These are phyloP conservation scores for Gopherus flavomarginatus DNA, from an alignment of 2,113 vertebrate genomes.

Conservation along the genomic window DNA sequence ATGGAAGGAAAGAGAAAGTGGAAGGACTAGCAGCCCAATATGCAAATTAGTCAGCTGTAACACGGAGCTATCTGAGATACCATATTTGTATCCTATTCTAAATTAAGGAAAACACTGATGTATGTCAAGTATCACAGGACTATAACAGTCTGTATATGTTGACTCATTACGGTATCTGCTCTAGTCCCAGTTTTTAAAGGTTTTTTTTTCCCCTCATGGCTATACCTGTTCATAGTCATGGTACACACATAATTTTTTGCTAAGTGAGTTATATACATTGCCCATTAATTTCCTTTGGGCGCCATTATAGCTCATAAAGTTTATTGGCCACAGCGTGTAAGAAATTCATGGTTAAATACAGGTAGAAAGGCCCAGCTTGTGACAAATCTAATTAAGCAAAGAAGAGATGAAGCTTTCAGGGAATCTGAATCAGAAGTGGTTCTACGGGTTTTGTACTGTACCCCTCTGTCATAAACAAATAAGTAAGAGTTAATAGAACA, in stretches of 20 bases:
- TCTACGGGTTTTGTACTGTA: background rate
- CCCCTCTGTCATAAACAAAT: background rate
- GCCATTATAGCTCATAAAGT: background rate
- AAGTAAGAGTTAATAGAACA: too few species aligned
- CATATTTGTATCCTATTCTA: background rate
- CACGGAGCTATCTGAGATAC: slow-evolving; percentile 1
- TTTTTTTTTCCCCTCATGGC: background rate
- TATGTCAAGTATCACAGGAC: background rate
- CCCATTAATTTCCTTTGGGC: background rate
- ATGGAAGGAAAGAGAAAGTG: slow-evolving; percentile 1
- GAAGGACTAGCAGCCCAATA: background rate
- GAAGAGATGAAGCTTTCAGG: background rate
- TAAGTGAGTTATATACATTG: background rate
- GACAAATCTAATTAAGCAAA: background rate
- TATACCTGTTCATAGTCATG: background rate
- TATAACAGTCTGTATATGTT: background rate
- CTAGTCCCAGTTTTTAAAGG: background rate
- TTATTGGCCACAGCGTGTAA: background rate
- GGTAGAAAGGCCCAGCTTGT: background rate
- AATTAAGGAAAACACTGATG: slow-evolving; percentile 39
- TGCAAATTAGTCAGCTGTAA: slow-evolving; percentile 18
- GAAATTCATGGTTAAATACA: background rate
- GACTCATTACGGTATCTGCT: background rate
- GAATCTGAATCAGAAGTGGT: background rate
- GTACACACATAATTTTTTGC: background rate